These are phyloP conservation scores for Proisotoma minuta DNA, from an alignment of 2,888 invertebrate genomes.

Conservation along the genomic window DNA sequence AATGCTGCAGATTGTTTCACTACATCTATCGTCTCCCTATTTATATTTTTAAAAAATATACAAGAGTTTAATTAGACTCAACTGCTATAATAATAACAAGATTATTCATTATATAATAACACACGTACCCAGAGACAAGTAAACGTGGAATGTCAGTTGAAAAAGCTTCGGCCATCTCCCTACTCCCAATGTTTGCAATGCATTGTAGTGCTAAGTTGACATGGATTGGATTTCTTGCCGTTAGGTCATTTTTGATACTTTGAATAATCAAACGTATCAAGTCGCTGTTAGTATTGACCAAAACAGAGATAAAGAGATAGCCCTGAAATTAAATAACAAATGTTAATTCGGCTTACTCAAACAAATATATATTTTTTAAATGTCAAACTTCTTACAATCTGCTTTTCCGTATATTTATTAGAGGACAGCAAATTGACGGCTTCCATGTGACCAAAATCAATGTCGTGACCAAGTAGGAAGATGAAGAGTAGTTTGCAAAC, in stretches of 20 bases:
- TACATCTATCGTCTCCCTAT: constrained; percentile 95
- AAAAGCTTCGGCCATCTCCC: constrained; percentile 99
- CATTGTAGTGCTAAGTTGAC: constrained; percentile 98
- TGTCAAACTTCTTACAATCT: constrained; percentile 69
- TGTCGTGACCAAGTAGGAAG: constrained; percentile 98
- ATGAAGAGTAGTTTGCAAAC: constrained; percentile 99
- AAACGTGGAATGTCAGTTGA: constrained; percentile 96
- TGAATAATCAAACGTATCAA: constrained; percentile 98
- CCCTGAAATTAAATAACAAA: constrained; percentile 62
- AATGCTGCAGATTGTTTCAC: constrained; percentile 99
- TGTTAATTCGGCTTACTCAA: background rate
- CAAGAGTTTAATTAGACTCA: no score
- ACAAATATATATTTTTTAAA: background rate
- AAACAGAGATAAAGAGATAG: constrained; percentile 97
- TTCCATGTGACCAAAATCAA: constrained; percentile 99
- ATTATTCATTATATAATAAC: no score
- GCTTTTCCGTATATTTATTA: constrained; percentile 99
- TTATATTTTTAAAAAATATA: no score
- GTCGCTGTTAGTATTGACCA: constrained; percentile 98
- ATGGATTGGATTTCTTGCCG: constrained; percentile 93
- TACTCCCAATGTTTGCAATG: constrained; percentile 98
- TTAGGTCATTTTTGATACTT: constrained; percentile 97
- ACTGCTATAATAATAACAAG: no score
- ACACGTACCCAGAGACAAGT: constrained; percentile 83
- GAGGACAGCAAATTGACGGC: constrained; percentile 98